phyloP scores from a whole-genome alignment of 2,888 invertebrate species.

The Agrilus mali region DNA sequence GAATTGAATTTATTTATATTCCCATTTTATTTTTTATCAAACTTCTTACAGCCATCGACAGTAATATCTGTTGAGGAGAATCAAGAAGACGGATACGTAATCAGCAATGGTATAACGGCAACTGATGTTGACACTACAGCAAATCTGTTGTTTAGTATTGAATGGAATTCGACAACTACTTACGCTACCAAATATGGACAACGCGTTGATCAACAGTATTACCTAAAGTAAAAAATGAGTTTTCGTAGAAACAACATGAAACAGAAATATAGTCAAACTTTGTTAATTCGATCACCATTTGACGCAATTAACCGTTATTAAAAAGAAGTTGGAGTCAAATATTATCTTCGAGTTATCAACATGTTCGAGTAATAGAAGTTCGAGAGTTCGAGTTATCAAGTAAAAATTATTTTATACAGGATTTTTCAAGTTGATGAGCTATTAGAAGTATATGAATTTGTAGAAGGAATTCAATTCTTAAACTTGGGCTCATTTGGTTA shows the following conservation, averaged over 20 bases:
- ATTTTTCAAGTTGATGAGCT: no score
- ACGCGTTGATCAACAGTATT: slow-evolving; percentile 27
- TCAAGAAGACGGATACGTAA: slow-evolving; percentile 29
- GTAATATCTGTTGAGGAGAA: slow-evolving; percentile 42
- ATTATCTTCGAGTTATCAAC: no score
- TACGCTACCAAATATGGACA: slow-evolving; percentile 47
- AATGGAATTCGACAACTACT: slow-evolving; percentile 38
- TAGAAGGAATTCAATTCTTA: no score
- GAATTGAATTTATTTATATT: not conserved
- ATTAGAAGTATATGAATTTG: no score
- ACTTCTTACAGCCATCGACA: slow-evolving; percentile 6
- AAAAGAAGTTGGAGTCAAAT: no score
- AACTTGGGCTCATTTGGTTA: no score
- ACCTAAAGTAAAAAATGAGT: slow-evolving; percentile 23
- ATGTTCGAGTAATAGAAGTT: no score
- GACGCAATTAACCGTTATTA: no score
- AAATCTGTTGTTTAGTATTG: slow-evolving; percentile 41
- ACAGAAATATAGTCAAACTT: no score
- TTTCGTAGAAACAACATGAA: not conserved
- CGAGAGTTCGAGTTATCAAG: no score
- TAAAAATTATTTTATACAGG: no score
- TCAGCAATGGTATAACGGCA: slow-evolving; percentile 38
- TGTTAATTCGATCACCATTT: no score
- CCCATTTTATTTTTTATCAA: not conserved
- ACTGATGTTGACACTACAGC: slow-evolving; percentile 49